Conservation (phyloP, 2,113 vertebrate species). For the Macaca fascicularis region T2T-MFA8v1.1 NC_088376.1:142076501-142077000, state of each 20-base stretch:
- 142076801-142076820: not conserved
- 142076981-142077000: no score
- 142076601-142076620: constrained; percentile 79
- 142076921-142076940: not conserved
- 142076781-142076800: not conserved
- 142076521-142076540: not conserved
- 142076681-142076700: not conserved
- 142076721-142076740: not conserved
- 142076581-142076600: constrained; percentile 84
- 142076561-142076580: constrained; percentile 58
- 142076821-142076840: not conserved
- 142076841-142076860: not conserved
- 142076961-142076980: not conserved
- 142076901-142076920: not conserved
- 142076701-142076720: not conserved
- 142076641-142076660: constrained; percentile 5
- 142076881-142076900: not conserved
- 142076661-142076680: not conserved
- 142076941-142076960: not conserved
- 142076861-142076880: not conserved
- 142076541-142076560: not conserved
- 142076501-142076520: not conserved
- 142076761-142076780: not conserved
- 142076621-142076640: not conserved
- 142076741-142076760: not conserved